Conservation (phyloP, 64 coral and sea anemone species). For the Catalaphyllia jardinei region DNA sequence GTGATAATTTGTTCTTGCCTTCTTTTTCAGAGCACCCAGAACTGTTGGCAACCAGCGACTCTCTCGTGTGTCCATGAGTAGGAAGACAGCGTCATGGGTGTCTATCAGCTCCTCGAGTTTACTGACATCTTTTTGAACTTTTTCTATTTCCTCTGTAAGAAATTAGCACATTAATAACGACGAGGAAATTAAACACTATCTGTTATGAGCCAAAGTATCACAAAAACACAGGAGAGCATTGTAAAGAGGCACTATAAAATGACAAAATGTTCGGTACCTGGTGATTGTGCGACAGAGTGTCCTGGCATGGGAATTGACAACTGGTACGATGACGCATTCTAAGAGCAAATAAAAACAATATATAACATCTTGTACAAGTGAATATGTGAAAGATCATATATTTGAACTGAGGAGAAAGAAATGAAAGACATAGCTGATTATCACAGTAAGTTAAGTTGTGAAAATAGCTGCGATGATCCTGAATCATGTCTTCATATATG, state of each 20-base stretch:
- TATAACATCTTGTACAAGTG: background rate
- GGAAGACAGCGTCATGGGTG: slow-evolving; percentile 84
- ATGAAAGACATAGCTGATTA: no score
- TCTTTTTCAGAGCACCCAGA: slow-evolving; percentile 76
- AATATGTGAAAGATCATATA: no score
- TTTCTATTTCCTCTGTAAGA: slow-evolving; percentile 67
- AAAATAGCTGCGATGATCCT: no score
- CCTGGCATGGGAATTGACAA: slow-evolving; percentile 98
- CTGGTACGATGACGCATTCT: slow-evolving; percentile 79
- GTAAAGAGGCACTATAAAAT: background rate
- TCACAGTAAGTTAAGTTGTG: no score
- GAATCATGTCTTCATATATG: no score
- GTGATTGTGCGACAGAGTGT: slow-evolving; percentile 69
- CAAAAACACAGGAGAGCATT: background rate
- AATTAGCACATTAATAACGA: background rate
- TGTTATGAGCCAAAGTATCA: background rate
- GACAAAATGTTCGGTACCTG: slow-evolving; percentile 42
- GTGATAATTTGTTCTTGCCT: slow-evolving; percentile 38
- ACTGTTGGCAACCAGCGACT: slow-evolving; percentile 97
- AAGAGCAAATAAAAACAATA: slow-evolving; percentile 6
- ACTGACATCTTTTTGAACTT: slow-evolving; percentile 69
- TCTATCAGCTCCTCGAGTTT: slow-evolving; percentile 88
- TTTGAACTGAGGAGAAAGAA: no score
- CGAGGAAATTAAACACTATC: background rate
- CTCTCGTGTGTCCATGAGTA: slow-evolving; percentile 95